Percentiles rank a stretch among this genome's conserved stretches.
These are phyloP conservation scores for Drosophila percnosoma DNA, from an alignment of 2,888 invertebrate species.

Conservation along the genomic window DNA sequence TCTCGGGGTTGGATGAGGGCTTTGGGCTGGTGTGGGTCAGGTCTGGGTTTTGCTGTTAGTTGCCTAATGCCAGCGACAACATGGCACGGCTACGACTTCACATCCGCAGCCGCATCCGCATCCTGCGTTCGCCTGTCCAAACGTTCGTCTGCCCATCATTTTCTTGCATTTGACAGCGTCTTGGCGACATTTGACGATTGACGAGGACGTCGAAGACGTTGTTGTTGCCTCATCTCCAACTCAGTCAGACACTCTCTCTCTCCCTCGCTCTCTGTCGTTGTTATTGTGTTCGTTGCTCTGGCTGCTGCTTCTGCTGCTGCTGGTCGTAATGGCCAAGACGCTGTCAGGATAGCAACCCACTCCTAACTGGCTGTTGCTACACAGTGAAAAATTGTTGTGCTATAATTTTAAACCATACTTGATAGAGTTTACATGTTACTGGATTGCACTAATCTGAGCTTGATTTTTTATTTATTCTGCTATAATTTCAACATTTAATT, in stretches of 20 bases:
- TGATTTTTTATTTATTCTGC: neutral
- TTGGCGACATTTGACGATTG: conserved; percentile 82
- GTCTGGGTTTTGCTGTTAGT: conserved; percentile 53
- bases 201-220: conserved; percentile 78
- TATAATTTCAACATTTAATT: neutral
- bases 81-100: conserved; percentile 60
- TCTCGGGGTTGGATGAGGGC: neutral
- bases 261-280: conserved; percentile 25
- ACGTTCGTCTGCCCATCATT: conserved; percentile 56
- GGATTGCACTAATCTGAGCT: neutral
- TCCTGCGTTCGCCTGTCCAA: conserved; percentile 49
- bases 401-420: neutral
- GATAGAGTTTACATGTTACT: neutral
- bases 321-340: conserved; percentile 65
- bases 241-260: neutral
- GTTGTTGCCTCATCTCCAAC: conserved; percentile 22
- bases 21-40: conserved; percentile 11
- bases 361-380: conserved; percentile 2
- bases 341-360: conserved; percentile 30
- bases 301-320: conserved; percentile 4
- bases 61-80: conserved; percentile 80
- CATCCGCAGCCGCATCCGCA: conserved; percentile 35
- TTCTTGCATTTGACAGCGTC: conserved; percentile 77
- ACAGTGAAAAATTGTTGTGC: neutral
- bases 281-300: conserved; percentile 54